Base-by-base conservation (phyloP, 2,113 vertebrate species). In the Microtus richardsoni region DNA sequence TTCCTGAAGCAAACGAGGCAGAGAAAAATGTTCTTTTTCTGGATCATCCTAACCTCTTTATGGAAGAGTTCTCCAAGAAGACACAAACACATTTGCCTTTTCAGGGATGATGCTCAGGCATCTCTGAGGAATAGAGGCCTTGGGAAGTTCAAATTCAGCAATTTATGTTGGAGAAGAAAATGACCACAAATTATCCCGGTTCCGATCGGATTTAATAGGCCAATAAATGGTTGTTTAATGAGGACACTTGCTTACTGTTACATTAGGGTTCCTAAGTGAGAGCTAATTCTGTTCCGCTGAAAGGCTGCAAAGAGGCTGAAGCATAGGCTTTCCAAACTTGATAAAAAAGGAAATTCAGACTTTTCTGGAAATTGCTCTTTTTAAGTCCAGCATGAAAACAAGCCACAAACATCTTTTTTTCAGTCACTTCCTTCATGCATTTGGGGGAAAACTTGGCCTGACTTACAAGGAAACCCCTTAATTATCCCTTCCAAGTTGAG, bases 381-480 rank as follows among this genome's bases (percentile, higher is more conserved):
- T 68, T 97, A 98, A 95, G 97, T 95, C 94, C 96, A 98, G 95
- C 87, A 96, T 96, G 96, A 92, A 98, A 98, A 94, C 87, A 96
- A 94, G 64, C 74, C 78, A 97, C 85, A 74, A 96, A 95, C 11
- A 0, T 94, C 96, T 97, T 98, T 52, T 97, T 98, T 97, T 97
- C 96, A 98, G 98, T 95, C 96, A 96, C 85, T 98, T 96, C 96
- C 97, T 98, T 98, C 93, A 71, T 52, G 66, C 88, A 91, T 96
- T 97, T 98, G 98, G 95, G 97, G 98, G 97, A 98, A 97, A 98
- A 95, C 95, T 98, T 98, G 98, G 98, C 98, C 82, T 96, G 83
- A 88, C 70, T 97, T 97, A 96, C 97, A 97, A 99, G 98, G 97
- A 98, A 98, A 98, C 97, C 97, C 98, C 95, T 49, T 97, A 97